Conservation (phyloP, 2,888 invertebrate species). For the Aquatica leii region DNA sequence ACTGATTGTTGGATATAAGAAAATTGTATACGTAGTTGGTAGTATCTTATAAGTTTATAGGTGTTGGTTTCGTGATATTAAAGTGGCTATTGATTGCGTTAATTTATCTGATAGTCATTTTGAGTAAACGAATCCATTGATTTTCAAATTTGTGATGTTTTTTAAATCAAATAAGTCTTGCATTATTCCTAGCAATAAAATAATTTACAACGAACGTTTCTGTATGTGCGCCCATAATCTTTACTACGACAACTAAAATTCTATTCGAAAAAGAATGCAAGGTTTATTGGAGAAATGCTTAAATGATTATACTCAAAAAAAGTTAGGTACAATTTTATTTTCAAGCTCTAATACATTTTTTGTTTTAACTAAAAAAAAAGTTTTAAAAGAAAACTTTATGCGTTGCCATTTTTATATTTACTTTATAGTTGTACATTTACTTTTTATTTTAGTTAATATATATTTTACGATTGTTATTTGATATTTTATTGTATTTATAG, state of each 20-base stretch:
- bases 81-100: too few species aligned
- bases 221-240: neutral
- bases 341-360: neutral
- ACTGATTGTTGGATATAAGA: neutral
- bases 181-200: constrained; percentile 11
- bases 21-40: neutral
- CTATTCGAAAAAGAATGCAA: neutral
- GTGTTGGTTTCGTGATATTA: neutral
- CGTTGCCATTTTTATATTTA: constrained; percentile 34
- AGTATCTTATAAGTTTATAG: neutral
- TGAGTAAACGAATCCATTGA: too few species aligned
- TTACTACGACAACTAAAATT: too few species aligned
- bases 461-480: constrained; percentile 34
- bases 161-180: neutral
- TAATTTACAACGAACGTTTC: constrained; percentile 11
- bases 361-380: constrained; percentile 13
- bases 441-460: constrained; percentile 27
- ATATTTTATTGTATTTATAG: constrained; percentile 33
- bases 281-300: neutral
- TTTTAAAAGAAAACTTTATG: constrained; percentile 11
- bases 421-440: constrained; percentile 25
- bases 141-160: too few species aligned
- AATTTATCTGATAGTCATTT: constrained; percentile 4
- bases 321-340: constrained; percentile 12
- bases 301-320: constrained; percentile 7